A percentile compares a stretch with the other conserved stretches of the same genome.
Conservation (phyloP, 2,113 vertebrate genomes). For the Nematolebias whitei region DNA sequence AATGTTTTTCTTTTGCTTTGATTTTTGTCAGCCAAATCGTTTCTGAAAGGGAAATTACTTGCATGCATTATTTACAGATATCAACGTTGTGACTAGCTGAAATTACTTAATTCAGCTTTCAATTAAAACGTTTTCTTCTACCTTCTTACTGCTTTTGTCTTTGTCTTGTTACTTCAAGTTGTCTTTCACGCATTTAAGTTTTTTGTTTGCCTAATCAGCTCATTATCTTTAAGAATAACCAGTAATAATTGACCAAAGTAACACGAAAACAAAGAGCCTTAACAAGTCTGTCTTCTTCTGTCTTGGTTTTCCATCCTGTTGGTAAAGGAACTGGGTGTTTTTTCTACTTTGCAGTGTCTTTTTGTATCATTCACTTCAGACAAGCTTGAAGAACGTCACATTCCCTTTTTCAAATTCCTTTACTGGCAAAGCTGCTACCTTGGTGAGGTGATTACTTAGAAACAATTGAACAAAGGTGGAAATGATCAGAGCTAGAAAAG, state of each 20-base stretch:
- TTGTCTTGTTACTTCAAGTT: conserved; percentile 4
- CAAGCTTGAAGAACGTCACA: conserved; percentile 46
- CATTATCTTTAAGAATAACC: background rate
- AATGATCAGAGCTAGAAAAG: conserved; percentile 67
- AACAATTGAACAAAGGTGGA: conserved; percentile 78
- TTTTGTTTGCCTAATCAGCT: background rate
- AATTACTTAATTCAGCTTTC: conserved; percentile 41
- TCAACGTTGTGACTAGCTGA: conserved; percentile 61
- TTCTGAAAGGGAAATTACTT: conserved; percentile 45
- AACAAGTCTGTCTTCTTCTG: background rate
- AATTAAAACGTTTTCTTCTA: conserved; percentile 4
- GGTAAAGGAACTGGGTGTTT: background rate
- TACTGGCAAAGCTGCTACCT: conserved; percentile 55
- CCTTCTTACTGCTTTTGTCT: background rate
- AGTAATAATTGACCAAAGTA: background rate
- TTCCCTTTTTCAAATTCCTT: conserved; percentile 66
- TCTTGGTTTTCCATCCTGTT: background rate
- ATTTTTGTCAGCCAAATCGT: conserved; percentile 51
- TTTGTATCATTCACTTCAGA: conserved; percentile 14
- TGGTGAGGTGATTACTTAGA: conserved; percentile 68
- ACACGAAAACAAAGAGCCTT: no score
- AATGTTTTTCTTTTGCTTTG: conserved; percentile 37
- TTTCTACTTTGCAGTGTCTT: conserved; percentile 4
- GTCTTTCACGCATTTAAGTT: background rate
- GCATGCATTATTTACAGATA: conserved; percentile 47